Base-by-base conservation (phyloP, 1,140 invertebrate genomes). In the Aricia agestis region DNA sequence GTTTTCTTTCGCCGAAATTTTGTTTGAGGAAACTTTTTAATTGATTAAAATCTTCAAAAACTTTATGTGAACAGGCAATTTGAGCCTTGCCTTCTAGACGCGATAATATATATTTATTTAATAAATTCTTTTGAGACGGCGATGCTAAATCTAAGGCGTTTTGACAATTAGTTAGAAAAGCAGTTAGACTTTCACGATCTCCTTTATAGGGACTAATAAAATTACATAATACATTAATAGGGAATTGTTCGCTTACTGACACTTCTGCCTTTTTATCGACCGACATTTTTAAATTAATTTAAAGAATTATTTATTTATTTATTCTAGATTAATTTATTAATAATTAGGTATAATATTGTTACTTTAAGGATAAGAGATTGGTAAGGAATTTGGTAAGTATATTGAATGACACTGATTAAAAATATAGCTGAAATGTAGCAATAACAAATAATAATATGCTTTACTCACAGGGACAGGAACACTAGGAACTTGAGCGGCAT, bases 11-110 rank as follows among this genome's bases (percentile, higher is more conserved):
- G n/a, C n/a, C n/a, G n/a, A n/a, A n/a, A n/a, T n/a, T n/a, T n/a
- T n/a, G n/a, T n/a, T n/a, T n/a, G n/a, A n/a, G n/a, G n/a, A n/a
- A n/a, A n/a, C n/a, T n/a, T n/a, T n/a, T n/a, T n/a, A n/a, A n/a
- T n/a, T n/a, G n/a, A n/a, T n/a, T n/a, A n/a, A n/a, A n/a, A n/a
- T n/a, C n/a, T n/a, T n/a, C n/a, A n/a, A n/a, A n/a, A n/a, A n/a
- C n/a, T n/a, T n/a, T n/a, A n/a, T n/a, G n/a, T n/a, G 72, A 73
- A 18, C 75, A 76, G 1, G 75, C 75, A 13, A 72, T 74, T 68
- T 76, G 70, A 1, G 75, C 75, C 66, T 76, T 76, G 6, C 75
- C 72, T 72, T 74, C 72, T 72, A 76, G 42, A 15, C 59, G 63
- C 11, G 72, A 52, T 11, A 76, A 69, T 1, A 76, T 76, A 65